Percentiles rank a stretch among this genome's conserved stretches.
Evolutionary conservation across 2,113 vertebrate species (phyloP).

Genomic region (Clarias gariepinus): DNA sequence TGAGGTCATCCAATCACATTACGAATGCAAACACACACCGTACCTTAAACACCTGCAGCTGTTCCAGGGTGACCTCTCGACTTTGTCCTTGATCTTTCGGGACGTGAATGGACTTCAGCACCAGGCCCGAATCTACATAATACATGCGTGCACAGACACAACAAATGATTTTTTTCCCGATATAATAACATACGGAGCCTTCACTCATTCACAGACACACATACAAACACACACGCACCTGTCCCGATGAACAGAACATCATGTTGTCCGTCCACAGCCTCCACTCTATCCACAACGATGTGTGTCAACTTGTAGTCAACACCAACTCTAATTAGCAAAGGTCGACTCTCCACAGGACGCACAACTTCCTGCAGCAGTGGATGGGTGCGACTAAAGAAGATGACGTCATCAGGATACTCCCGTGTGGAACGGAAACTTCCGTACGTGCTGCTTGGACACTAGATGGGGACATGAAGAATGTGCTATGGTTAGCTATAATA

Average conservation of each 20-base stretch:
- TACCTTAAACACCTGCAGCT: slow-evolving; percentile 80
- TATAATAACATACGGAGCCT: neutral
- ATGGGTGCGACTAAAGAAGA: slow-evolving; percentile 81
- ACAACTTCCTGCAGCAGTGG: slow-evolving; percentile 75
- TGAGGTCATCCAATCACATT: slow-evolving; percentile 5
- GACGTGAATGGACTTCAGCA: slow-evolving; percentile 76
- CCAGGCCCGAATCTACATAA: slow-evolving; percentile 73
- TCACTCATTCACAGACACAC: neutral
- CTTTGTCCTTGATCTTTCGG: slow-evolving; percentile 64
- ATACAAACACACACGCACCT: slow-evolving; percentile 58
- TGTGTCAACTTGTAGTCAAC: slow-evolving; percentile 77
- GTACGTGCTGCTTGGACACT: slow-evolving; percentile 81
- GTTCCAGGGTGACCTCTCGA: slow-evolving; percentile 77
- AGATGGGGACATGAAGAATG: neutral
- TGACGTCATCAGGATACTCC: slow-evolving; percentile 79
- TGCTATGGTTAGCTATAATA: neutral
- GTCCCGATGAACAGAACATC: slow-evolving; percentile 80
- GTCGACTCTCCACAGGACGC: slow-evolving; percentile 71
- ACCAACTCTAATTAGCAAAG: slow-evolving; percentile 77
- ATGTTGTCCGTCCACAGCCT: slow-evolving; percentile 78
- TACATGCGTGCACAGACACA: slow-evolving; percentile 9
- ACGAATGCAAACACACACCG: neutral
- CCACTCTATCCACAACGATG: slow-evolving; percentile 77
- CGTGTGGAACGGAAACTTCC: slow-evolving; percentile 77
- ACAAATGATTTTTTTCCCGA: neutral